These are phyloP conservation scores for Zaprionus bogoriensis DNA, from an alignment of 2,888 invertebrate species.

Conservation along the genomic window DNA sequence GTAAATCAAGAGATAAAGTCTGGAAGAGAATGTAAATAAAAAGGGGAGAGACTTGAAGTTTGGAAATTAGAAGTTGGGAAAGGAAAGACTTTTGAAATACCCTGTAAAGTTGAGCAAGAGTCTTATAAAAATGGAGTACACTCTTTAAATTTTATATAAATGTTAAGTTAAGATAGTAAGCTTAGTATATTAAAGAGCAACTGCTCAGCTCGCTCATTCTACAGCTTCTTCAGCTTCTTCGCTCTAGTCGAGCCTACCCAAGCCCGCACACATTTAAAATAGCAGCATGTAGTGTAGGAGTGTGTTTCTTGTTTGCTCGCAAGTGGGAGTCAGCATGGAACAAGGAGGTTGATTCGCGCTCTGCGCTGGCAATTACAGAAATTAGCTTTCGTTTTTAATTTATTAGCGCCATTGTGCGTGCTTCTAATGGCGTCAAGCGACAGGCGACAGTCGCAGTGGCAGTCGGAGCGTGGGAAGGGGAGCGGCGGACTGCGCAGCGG, in stretches of 20 bases:
- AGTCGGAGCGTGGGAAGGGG: not conserved
- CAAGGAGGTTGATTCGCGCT: conserved; percentile 60
- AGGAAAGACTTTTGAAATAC: too few relatives aligned
- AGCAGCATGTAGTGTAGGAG: conserved; percentile 9
- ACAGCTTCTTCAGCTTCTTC: not conserved
- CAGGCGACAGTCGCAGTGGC: conserved; percentile 33
- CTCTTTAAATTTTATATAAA: too few relatives aligned
- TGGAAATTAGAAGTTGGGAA: too few relatives aligned
- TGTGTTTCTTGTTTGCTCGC: not conserved
- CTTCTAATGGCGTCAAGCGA: conserved; percentile 67
- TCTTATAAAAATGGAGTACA: too few relatives aligned
- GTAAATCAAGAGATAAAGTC: not conserved
- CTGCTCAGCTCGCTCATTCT: not conserved
- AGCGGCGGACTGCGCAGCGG: not conserved
- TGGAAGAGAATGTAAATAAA: too few relatives aligned
- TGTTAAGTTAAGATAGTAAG: too few relatives aligned
- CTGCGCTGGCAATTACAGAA: conserved; percentile 71
- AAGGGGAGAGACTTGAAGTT: too few relatives aligned
- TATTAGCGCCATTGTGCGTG: conserved; percentile 74
- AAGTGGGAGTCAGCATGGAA: conserved; percentile 29
- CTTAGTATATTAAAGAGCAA: too few relatives aligned
- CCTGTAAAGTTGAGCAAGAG: too few relatives aligned
- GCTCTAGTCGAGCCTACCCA: not conserved
- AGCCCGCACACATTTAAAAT: not conserved
- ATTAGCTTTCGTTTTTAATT: conserved; percentile 78